Percentiles rank a stretch among this genome's conserved stretches.
phyloP scores from a whole-genome alignment of 2,797 vertebrate species.

The Yasuhikotakia modesta region DNA sequence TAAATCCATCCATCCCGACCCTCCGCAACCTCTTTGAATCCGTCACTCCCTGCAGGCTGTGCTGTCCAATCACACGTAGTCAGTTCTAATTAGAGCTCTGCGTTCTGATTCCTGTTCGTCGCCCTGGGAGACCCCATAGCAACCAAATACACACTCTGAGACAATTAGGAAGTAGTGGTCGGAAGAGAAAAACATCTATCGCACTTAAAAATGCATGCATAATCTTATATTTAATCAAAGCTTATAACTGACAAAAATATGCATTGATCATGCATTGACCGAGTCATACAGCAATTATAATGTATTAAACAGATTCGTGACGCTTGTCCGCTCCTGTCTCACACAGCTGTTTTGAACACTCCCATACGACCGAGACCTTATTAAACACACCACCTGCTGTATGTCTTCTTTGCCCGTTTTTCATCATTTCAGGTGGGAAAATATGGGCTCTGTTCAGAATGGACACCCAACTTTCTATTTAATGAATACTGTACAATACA shows the following conservation, averaged over 20 bases:
- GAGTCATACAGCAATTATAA: neutral
- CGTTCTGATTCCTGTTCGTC: conserved; percentile 71
- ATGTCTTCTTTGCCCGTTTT: conserved; percentile 27
- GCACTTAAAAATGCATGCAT: conserved; percentile 19
- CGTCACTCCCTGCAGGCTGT: conserved; percentile 40
- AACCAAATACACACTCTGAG: conserved; percentile 80
- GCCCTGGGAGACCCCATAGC: conserved; percentile 92
- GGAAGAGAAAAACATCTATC: conserved; percentile 44
- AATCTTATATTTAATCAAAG: conserved; percentile 13
- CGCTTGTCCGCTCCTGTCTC: neutral
- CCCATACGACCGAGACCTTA: conserved; percentile 27
- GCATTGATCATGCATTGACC: neutral
- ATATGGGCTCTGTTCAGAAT: neutral
- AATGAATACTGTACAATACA: neutral
- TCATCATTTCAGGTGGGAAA: neutral
- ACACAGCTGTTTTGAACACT: conserved; percentile 39
- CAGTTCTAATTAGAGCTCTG: conserved; percentile 83
- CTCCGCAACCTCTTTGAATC: conserved; percentile 9
- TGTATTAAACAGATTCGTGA: neutral
- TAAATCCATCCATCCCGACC: conserved; percentile 9
- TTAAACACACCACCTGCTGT: conserved; percentile 49
- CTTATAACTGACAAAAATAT: conserved; percentile 15
- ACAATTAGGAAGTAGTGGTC: conserved; percentile 60
- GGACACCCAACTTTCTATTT: neutral
- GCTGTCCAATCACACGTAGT: conserved; percentile 67